Base-by-base conservation (phyloP, 1,140 invertebrate genomes). In the Oreohelix idahoensis region DNA sequence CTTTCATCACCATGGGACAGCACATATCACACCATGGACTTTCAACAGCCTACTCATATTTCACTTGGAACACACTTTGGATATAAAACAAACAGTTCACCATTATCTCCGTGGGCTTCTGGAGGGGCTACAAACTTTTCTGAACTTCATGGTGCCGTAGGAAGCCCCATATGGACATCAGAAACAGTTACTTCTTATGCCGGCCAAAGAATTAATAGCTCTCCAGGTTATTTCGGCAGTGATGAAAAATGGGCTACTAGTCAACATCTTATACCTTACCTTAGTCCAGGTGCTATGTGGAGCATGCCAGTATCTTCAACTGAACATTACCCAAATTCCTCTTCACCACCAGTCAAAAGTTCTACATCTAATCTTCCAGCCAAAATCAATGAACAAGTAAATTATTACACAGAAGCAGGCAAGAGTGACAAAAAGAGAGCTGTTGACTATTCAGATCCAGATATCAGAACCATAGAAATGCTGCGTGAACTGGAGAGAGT, bases 401-500 rank as follows among this genome's bases (percentile, higher is more conserved):
- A 35, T 38, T 29, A 53, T 26, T 75, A 51, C n/a, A 49, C 13
- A 73, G 32, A 17, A 11, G 32, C n/a, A 10, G 39, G 0, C 0
- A 45, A 38, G 36, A 66, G 5, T 26, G n/a, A 4, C 1, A 29
- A 69, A 1, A 39, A 45, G 26, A 17, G 26, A 32, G 4, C 13
- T 4, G 29, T 45, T 26, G 42, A 82, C 45, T 75, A 74, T 42
- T 74, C 80, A 36, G 80, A 82, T 63, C 80, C 80, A 36, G 80
- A 82, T 29, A 53, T 82, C 13, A 38, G 80, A 58, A 82, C 80
- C 23, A 82, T 82, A 38, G 80, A 82, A 51, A 82, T 82, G 80
- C 80, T 82, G n/a, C 80, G 80, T 15, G 80, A 82, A 29, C 80
- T 82, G 35, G 80, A 82, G 36, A 82, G 80, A 58, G 80, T 82